Base-by-base conservation (phyloP, 2,888 invertebrate species). In the Hyppa rectilinea region DNA sequence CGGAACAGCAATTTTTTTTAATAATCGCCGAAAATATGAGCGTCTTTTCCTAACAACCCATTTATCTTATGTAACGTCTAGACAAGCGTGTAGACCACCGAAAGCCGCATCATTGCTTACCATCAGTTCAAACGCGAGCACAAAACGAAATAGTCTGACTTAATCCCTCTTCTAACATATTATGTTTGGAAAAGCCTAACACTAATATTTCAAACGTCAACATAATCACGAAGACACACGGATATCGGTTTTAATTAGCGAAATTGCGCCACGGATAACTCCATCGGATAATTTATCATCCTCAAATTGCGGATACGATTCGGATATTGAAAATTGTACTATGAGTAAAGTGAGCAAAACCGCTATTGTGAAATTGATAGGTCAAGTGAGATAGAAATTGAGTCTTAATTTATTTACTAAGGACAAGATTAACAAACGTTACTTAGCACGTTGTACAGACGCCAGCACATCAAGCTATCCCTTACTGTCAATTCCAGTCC, bases 191-290 rank as follows among this genome's bases (percentile, higher is more conserved):
- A 38, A 10, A 23, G 4, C 14, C 12, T 36, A 20, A 17, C 31
- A 7, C 14, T 23, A 62, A 62, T 62, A 56, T 71, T 36, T 38
- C 62, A 49, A 49, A 59, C 14, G 10, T 12, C 40, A 47, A 34
- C 23, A 29, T 53, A 36, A 49, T 45, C 49, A 10, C 17, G 31
- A 43, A 45, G 26, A 60, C 53, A 61, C 45, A n/a, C 17, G 9
- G 20, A 58, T 52, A 75, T 64, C 38, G 20, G 45, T 77, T 77
- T 66, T 71, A 77, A 77, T 77, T 77, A 77, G 55, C 31, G 29
- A 56, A 60, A 71, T 77, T 36, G 63, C 50, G 14, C 45, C 20
- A 20, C 14, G 43, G 56, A 38, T 76, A 49, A 49, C 76, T 66
- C 31, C 36, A 45, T 17, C 43, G 45, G 34, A 60, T 67, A 55